phyloP scores from a whole-genome alignment of 2,888 invertebrate genomes.

The Dione vanillae region DNA sequence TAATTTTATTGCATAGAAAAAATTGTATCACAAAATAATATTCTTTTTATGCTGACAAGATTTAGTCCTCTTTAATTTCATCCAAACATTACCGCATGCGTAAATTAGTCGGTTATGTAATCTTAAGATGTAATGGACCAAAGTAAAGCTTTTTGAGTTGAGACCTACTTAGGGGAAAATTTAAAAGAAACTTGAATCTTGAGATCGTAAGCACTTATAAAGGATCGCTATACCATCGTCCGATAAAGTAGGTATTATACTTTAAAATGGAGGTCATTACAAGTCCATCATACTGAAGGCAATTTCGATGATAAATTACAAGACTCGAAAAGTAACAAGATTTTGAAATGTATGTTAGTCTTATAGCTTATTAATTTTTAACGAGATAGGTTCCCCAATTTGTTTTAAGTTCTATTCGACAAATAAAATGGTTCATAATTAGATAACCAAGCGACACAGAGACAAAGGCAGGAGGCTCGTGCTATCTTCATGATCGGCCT shows the following conservation, averaged over 20 bases:
- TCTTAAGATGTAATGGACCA: conserved; percentile 31
- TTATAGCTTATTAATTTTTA: neutral
- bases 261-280: conserved; percentile 39
- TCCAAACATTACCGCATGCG: conserved; percentile 11
- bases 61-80: neutral
- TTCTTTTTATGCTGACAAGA: too few relatives aligned
- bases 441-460: conserved; percentile 36
- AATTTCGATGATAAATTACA: conserved; percentile 30
- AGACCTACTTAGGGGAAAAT: conserved; percentile 35
- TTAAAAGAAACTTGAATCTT: conserved; percentile 43
- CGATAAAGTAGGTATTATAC: conserved; percentile 41
- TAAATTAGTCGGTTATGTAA: conserved; percentile 15
- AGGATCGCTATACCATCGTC: conserved; percentile 40
- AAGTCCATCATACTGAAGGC: conserved; percentile 36
- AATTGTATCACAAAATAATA: too few relatives aligned
- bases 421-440: conserved; percentile 40
- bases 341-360: conserved; percentile 9
- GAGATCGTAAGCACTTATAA: conserved; percentile 41
- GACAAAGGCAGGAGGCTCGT: conserved; percentile 54
- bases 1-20: too few relatives aligned
- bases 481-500: conserved; percentile 73
- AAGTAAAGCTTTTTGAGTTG: conserved; percentile 34
- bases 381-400: neutral
- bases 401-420: neutral
- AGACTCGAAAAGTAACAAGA: neutral